phyloP scores from a whole-genome alignment of 2,797 vertebrate genomes.

The Pseudochaenichthys georgianus region DNA sequence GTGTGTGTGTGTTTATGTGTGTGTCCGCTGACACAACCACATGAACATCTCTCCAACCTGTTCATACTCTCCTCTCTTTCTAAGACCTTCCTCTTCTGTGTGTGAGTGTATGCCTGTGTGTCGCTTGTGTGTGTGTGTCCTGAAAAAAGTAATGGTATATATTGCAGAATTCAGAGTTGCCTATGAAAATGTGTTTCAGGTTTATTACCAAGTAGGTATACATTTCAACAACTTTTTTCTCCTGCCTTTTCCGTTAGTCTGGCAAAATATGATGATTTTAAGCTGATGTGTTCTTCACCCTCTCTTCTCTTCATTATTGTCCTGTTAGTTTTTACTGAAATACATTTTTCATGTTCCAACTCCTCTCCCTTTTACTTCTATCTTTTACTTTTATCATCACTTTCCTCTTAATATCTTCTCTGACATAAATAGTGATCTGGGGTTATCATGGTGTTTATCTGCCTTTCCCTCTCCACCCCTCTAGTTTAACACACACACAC shows the following conservation, averaged over 20 bases:
- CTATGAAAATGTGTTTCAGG: slow-evolving; percentile 41
- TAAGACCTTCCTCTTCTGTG: slow-evolving; percentile 9
- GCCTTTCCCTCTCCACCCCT: background rate
- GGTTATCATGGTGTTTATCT: background rate
- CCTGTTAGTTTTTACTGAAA: background rate
- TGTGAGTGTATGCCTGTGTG: slow-evolving; percentile 16
- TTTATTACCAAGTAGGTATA: slow-evolving; percentile 3
- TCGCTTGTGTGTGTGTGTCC: slow-evolving; percentile 22
- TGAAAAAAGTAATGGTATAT: slow-evolving; percentile 32
- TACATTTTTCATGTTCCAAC: too few species aligned
- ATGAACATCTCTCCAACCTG: slow-evolving; percentile 28
- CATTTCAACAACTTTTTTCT: slow-evolving; percentile 53
- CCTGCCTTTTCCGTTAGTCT: background rate
- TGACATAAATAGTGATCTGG: too few species aligned
- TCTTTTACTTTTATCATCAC: too few species aligned
- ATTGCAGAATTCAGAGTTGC: slow-evolving; percentile 20
- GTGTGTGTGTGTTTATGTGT: slow-evolving; percentile 4
- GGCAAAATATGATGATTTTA: background rate
- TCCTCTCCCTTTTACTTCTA: too few species aligned
- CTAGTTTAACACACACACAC: too few species aligned
- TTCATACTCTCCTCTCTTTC: slow-evolving; percentile 27
- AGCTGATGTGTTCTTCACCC: background rate
- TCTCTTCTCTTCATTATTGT: background rate
- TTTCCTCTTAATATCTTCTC: background rate
- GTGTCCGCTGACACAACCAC: slow-evolving; percentile 54